Evolutionary conservation across 2,113 vertebrate genomes (phyloP).

Genomic region (Leptocoma aspasia): DNA sequence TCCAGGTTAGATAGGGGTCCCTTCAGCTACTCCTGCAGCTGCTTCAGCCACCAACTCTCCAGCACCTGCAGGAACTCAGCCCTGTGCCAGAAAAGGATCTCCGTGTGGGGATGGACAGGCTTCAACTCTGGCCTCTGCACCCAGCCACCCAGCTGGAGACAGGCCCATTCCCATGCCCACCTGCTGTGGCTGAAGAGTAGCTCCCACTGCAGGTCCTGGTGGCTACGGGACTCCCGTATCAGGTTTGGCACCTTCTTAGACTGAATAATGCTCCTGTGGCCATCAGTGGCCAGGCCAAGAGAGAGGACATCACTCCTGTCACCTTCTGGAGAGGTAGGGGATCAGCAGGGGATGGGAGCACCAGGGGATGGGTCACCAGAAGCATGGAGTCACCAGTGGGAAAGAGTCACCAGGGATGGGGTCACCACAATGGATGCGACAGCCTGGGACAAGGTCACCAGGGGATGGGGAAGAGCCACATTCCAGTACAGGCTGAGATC

Average conservation of each 20-base stretch:
- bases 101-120: neutral
- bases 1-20: constrained; percentile 73
- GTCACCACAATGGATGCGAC: neutral
- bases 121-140: accelerated
- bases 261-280: neutral
- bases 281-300: neutral
- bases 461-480: neutral
- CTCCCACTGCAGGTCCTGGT: constrained; percentile 76
- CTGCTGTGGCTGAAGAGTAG: constrained; percentile 79
- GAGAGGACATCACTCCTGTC: neutral
- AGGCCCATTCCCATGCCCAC: neutral
- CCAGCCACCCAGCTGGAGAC: neutral
- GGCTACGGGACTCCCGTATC: constrained; percentile 51
- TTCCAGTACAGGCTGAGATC: neutral
- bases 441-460: neutral
- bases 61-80: constrained; percentile 73
- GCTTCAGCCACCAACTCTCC: constrained; percentile 71
- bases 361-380: neutral
- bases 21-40: constrained; percentile 70
- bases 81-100: constrained; percentile 30
- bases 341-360: neutral
- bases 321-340: constrained; percentile 21
- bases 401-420: neutral
- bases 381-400: neutral
- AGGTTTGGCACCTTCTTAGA: constrained; percentile 69